These are phyloP conservation scores for Cladorhizidae sp. DNA, from an alignment of 37 sponge, comb jelly and placozoan species.

Conservation along the genomic window DNA sequence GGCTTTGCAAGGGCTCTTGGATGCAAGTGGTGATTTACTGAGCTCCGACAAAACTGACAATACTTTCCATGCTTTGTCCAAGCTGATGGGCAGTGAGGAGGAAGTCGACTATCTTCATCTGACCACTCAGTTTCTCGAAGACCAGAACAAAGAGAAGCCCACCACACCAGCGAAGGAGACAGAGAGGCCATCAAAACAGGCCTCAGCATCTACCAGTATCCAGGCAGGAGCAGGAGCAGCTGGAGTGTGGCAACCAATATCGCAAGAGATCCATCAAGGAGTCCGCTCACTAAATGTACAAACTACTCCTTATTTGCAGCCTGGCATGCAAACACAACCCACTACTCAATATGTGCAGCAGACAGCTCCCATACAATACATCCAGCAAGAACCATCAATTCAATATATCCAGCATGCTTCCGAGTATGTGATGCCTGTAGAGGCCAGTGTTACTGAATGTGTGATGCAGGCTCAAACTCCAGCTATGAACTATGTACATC, in stretches of 20 bases:
- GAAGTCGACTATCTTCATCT: slow-evolving; percentile 10
- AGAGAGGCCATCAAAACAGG: no score
- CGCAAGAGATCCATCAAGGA: not conserved
- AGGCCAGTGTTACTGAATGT: no score
- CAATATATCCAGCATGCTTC: not conserved
- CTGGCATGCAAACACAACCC: not conserved
- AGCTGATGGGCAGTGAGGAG: slow-evolving; percentile 34
- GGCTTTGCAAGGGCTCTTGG: slow-evolving; percentile 19
- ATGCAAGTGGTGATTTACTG: slow-evolving; percentile 20
- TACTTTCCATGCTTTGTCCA: slow-evolving; percentile 47
- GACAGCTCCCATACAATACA: not conserved
- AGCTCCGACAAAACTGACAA: slow-evolving; percentile 9
- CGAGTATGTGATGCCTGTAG: no score
- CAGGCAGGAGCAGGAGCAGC: not conserved
- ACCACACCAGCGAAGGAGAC: no score
- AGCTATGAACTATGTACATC: not conserved
- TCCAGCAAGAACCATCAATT: slow-evolving; percentile 1
- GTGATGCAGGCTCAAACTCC: not conserved
- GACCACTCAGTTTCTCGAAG: slow-evolving; percentile 1
- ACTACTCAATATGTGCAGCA: not conserved
- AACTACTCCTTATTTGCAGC: not conserved
- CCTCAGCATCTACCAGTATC: no score
- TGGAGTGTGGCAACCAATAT: not conserved
- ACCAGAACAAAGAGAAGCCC: not conserved
- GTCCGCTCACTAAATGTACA: not conserved